Evolutionary conservation across 1,140 invertebrate genomes (phyloP).

Genomic region (Heterodera schachtii): DNA sequence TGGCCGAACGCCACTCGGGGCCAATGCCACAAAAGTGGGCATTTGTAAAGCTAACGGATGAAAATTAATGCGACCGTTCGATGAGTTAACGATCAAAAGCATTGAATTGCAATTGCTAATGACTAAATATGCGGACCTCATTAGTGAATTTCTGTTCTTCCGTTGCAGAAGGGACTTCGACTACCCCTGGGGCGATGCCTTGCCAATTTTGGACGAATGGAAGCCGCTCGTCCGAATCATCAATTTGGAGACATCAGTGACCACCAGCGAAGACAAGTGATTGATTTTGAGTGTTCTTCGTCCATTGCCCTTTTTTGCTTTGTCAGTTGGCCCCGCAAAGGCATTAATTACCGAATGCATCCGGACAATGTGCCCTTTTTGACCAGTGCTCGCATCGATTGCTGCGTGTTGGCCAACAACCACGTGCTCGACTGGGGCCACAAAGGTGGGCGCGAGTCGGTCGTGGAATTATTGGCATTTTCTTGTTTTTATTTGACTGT

Average conservation of each 20-base stretch:
- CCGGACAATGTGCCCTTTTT: slow-evolving; percentile 14
- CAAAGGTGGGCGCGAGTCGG: background rate
- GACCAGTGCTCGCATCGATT: slow-evolving; percentile 16
- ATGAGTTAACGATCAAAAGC: too few species aligned
- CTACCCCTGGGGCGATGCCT: slow-evolving; percentile 21
- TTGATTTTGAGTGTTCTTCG: slow-evolving; percentile 3
- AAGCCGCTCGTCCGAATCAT: slow-evolving; percentile 1
- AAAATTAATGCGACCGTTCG: too few species aligned
- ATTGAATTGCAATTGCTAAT: too few species aligned
- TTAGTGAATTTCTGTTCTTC: too few species aligned
- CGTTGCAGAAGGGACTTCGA: background rate
- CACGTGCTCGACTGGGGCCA: slow-evolving; percentile 30
- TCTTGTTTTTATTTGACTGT: background rate
- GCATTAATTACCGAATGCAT: slow-evolving; percentile 22
- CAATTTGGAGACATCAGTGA: slow-evolving; percentile 28
- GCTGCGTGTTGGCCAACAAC: slow-evolving; percentile 25
- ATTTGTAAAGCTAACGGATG: background rate
- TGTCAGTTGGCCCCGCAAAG: slow-evolving; percentile 12
- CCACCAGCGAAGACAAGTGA: slow-evolving; percentile 13
- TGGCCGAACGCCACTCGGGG: slow-evolving; percentile 27
- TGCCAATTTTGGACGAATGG: background rate
- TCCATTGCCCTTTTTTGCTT: background rate
- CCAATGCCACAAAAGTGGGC: slow-evolving; percentile 14
- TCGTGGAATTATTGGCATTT: background rate
- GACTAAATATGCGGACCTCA: too few species aligned